A percentile compares a stretch with the other conserved stretches of the same genome.
Evolutionary conservation across 2,888 invertebrate genomes (phyloP).

Genomic region (Thalpophila matura): DNA sequence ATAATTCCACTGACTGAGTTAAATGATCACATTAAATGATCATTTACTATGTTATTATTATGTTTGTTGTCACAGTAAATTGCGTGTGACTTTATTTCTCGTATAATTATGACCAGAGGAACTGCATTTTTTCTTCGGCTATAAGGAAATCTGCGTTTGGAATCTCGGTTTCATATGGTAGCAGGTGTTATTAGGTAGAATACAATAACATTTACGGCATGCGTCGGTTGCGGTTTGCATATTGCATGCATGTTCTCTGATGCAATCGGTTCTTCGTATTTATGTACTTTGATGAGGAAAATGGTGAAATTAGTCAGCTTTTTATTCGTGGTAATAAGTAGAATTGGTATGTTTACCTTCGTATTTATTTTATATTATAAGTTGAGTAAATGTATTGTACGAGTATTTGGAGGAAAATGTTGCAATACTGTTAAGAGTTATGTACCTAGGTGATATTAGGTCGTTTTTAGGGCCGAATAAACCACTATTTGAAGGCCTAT

Average conservation of each 20-base stretch:
- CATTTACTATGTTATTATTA: slow-evolving; percentile 1
- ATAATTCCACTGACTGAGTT: not conserved
- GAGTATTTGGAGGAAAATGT: not conserved
- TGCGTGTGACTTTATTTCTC: slow-evolving; percentile 16
- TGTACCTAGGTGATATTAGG: not conserved
- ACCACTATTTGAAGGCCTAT: not conserved
- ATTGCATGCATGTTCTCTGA: not conserved
- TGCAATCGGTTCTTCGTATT: slow-evolving; percentile 19
- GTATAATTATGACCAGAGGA: slow-evolving; percentile 11
- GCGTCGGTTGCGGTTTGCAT: slow-evolving; percentile 6
- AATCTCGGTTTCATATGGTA: slow-evolving; percentile 7
- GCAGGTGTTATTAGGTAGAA: slow-evolving; percentile 10
- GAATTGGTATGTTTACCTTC: not conserved
- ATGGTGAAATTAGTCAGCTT: not conserved
- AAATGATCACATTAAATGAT: too few relatives aligned
- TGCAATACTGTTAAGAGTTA: not conserved
- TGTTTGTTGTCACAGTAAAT: slow-evolving; percentile 7
- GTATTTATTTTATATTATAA: not conserved
- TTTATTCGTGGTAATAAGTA: not conserved
- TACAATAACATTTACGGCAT: not conserved
- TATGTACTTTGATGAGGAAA: slow-evolving; percentile 23
- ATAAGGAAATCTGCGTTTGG: slow-evolving; percentile 3
- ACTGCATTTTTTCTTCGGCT: slow-evolving; percentile 3
- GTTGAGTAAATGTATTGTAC: too few relatives aligned
- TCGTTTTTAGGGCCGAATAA: not conserved